Percentiles rank a stretch among this genome's conserved stretches.
These are phyloP conservation scores for Phanerotoma sp. DNA, from an alignment of 2,888 invertebrate species.

Conservation along the genomic window DNA sequence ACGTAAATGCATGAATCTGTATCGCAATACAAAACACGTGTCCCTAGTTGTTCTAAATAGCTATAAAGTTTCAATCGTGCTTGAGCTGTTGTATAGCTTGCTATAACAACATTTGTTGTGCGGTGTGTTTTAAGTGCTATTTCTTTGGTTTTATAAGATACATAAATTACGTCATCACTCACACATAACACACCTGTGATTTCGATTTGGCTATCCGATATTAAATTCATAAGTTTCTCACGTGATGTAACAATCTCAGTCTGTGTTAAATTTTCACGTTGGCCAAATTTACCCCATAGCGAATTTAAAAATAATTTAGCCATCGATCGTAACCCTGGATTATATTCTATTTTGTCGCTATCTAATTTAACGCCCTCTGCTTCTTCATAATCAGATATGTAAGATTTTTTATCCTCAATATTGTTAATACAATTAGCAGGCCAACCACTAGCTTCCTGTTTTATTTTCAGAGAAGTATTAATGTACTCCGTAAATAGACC, in stretches of 20 bases:
- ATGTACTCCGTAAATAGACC: conserved; percentile 40
- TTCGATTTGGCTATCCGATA: conserved; percentile 24
- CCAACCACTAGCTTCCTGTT: conserved; percentile 38
- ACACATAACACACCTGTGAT: conserved; percentile 34
- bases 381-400: conserved; percentile 19
- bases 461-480: conserved; percentile 38
- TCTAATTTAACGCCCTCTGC: conserved; percentile 35
- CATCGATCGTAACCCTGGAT: conserved; percentile 36
- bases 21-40: conserved; percentile 47
- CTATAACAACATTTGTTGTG: too few relatives aligned
- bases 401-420: conserved; percentile 17
- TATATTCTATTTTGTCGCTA: conserved; percentile 30
- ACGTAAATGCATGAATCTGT: conserved; percentile 49
- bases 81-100: conserved; percentile 46
- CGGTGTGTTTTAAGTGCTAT: conserved; percentile 47
- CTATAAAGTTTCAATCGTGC: conserved; percentile 46
- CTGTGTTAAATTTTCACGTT: conserved; percentile 17
- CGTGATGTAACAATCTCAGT: conserved; percentile 5
- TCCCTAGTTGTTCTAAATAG: conserved; percentile 42
- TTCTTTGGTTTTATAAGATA: conserved; percentile 31
- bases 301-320: conserved; percentile 41
- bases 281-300: conserved; percentile 30
- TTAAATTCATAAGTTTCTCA: too few relatives aligned
- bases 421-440: conserved; percentile 29
- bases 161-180: conserved; percentile 28